Base-by-base conservation (phyloP, 2,113 vertebrate genomes). In the cattle (Bos taurus) region DNA sequence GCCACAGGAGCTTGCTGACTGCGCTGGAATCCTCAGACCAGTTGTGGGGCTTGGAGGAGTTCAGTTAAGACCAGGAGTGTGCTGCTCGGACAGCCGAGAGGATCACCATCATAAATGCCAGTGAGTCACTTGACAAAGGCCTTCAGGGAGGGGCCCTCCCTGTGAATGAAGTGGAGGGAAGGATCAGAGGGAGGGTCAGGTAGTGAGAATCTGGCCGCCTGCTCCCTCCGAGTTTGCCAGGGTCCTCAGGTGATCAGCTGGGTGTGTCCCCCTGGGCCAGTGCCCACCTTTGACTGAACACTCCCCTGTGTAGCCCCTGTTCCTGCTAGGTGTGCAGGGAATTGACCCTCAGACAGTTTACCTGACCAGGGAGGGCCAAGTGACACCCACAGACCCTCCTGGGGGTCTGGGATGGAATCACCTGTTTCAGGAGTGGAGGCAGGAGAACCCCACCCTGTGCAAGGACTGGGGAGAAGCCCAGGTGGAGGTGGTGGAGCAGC, bases 221-320 rank as follows among this genome's bases (percentile, higher is more conserved):
- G 33, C 6, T 46, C 25, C 12, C 9, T 7, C 0, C 4, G 17
- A 4, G 2, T 33, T 33, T 4, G 9, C n/a, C 10, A 28, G 2
- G 4, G 64, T 10, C 12, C 21, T 14, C 46, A 3, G 4, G 6
- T 15, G 40, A 14, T 43, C 23, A 43, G 71, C 21, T 40, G 23
- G 40, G 87, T 48, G 43, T 25, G 46, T 40, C 33, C 26, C 48
- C 26, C 36, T 2, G 52, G 16, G 23, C 15, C n/a, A 17, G 56
- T 0, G 64, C 77, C 43, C 25, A 16, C 13, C 90, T 46, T 62
- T 0, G 7, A n/a, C 54, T 56, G 46, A 7, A 56, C 7, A 4
- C 71, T 48, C 19, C 36, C 30, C 83, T 43, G 33, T 30, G 10
- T 5, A 46, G 8, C 26, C 54, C 21, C 10, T 5, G 21, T 46